Base-by-base conservation (phyloP, 37 sponge, comb jelly and placozoan species). In the Tethya wilhelma region DNA sequence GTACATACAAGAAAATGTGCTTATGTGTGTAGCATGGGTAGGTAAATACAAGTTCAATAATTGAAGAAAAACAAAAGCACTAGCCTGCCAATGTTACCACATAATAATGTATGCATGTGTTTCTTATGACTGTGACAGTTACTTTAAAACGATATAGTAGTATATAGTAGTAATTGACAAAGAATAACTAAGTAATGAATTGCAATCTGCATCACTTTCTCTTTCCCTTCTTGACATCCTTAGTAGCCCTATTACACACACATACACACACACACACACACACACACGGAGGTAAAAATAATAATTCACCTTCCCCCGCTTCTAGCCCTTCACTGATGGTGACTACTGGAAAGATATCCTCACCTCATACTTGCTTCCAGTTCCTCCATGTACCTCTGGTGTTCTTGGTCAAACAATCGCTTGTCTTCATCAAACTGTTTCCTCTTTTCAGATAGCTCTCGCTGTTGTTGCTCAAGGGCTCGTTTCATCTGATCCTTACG, bases 401-500 rank as follows among this genome's bases (percentile, higher is more conserved):
- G 88, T 45, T 95, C 93, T 34, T 91, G 80, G 32, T 98, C 96
- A 77, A 96, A 94, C 20, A 66, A 65, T 55, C 59, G 75, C 81
- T 94, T 90, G 76, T 96, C 95, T 28, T 98, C 94, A 26, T 89
- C 93, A 74, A 96, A 94, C 79, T 96, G 90, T 42, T 82, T 86
- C 63, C 87, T 80, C 68, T 84, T 86, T 26, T 91, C 97, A 25
- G 63, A 79, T 32, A 96, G 74, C 28, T 98, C 99, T 62, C 66
- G 69, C 39, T 79, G 71, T 67, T 93, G 93, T 75, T 94, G 86
- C 68, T 98, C 96, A 59, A 94, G 64, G 9, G 84, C 65, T 44
- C 83, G 80, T 38, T 69, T 78, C 90, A 96, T 92, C 41, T 79
- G 83, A 30, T 98, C 99, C 83, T 96, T 97, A 26, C 96, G 91